Evolutionary conservation across 2,888 invertebrate genomes (phyloP), one percentile per base, ranked within the genome.

Genomic region (Plebejus melissa): DNA sequence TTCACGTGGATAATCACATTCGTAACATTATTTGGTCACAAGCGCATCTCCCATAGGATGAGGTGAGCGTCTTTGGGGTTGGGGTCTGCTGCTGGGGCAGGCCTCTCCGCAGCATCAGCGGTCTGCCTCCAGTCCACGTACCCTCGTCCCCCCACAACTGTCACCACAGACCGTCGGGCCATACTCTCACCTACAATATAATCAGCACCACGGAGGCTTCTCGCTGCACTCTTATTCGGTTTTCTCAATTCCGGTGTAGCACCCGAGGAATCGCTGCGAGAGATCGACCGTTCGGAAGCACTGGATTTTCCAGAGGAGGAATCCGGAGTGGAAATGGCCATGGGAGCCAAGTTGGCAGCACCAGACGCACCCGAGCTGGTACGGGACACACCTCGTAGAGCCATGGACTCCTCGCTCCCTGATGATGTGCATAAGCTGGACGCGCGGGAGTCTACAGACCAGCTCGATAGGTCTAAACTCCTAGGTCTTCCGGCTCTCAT

Each of bases 21-120:
- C 50, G 54, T 72, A 54, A 54, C 28, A 28, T 72, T 72, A 54
- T 72, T 80, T 78, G 83, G 87, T 91, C 90, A 93, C 89, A 91
- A 86, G 74, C 93, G 87, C 91, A 90, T 93, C 82, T 98, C 98
- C 98, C 98, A 98, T 74, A 98, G 95, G 79, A 98, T 96, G 83
- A 98, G 96, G 90, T 98, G 97, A 22, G 98, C 98, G 94, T 98
- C 97, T 83, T 95, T 97, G 78, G 96, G 96, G 87, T 97, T 97
- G 72, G 96, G 96, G 78, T 96, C 96, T 74, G 94, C 94, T 65
- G 94, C 92, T 70, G 92, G 89, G 75, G 90, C 88, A 7, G 94
- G 91, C 50, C 95, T 91, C 80, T 95, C 95, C 1, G 94, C 90
- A 41, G 94, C 93, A 85, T 96, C 95, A 83, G 96, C 95, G 28